Percentiles rank a stretch among this genome's conserved stretches.
phyloP scores from a whole-genome alignment of 2,797 vertebrate genomes.

The Smutsia temminckii region DNA sequence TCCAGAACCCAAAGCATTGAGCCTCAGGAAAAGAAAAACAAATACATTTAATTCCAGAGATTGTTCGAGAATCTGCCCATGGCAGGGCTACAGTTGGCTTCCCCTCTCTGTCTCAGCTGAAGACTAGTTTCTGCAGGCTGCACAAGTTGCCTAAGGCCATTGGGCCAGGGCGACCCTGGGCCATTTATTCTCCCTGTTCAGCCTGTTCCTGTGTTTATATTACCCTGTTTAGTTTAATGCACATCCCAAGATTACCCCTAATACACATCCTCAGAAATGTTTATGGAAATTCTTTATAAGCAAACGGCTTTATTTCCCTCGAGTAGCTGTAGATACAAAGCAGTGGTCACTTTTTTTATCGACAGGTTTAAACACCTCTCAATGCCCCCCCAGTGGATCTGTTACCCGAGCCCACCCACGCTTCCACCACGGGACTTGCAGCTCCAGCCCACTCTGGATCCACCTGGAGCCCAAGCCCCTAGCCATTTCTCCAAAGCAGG shows the following conservation, averaged over 20 bases:
- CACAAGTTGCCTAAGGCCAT: slow-evolving; percentile 16
- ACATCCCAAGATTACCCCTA: slow-evolving; percentile 82
- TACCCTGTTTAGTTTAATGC: slow-evolving; percentile 86
- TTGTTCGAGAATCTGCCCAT: rapidly evolving
- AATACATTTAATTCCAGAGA: not conserved
- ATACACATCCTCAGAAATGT: slow-evolving; percentile 85
- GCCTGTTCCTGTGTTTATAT: slow-evolving; percentile 84
- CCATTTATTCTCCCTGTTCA: slow-evolving; percentile 80
- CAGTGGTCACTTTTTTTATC: slow-evolving; percentile 56
- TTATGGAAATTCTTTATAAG: slow-evolving; percentile 89
- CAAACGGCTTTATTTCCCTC: slow-evolving; percentile 86
- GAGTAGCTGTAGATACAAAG: slow-evolving; percentile 79
- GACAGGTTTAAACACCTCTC: slow-evolving; percentile 55
- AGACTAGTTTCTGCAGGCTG: not conserved
- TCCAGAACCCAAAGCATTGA: not conserved
- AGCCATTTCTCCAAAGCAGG: not conserved
- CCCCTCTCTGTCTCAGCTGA: not conserved
- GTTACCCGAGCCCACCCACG: slow-evolving; percentile 83
- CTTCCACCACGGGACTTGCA: not conserved
- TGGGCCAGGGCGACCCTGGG: slow-evolving; percentile 54
- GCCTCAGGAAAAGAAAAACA: not conserved
- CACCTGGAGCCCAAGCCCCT: not conserved
- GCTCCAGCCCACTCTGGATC: not conserved
- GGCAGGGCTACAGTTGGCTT: not conserved
- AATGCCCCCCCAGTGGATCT: not conserved